phyloP scores from a whole-genome alignment of 2,113 vertebrate genomes.

The Oenanthe oenanthe region DNA sequence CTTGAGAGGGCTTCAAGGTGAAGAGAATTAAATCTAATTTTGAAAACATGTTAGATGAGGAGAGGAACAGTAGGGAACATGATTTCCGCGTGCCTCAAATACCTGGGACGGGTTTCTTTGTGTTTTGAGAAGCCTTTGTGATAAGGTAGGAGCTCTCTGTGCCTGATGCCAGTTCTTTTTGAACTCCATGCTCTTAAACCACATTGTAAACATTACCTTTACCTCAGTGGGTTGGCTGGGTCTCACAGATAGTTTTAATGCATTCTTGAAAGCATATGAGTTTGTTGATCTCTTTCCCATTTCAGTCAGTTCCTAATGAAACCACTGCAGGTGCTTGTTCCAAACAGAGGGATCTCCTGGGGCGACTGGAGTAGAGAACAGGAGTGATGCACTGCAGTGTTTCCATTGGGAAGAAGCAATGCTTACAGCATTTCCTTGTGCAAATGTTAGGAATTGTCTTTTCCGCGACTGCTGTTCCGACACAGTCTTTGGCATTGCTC shows the following conservation, averaged over 20 bases:
- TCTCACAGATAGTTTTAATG: slow-evolving; percentile 14
- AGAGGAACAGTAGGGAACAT: neutral
- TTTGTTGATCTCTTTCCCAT: slow-evolving; percentile 8
- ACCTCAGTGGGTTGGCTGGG: slow-evolving; percentile 26
- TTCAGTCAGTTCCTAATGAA: slow-evolving; percentile 9
- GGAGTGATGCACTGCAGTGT: neutral
- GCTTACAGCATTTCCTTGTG: neutral
- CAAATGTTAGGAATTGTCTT: neutral
- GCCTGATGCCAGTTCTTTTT: neutral
- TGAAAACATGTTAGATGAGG: neutral
- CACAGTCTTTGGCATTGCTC: neutral
- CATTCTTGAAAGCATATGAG: slow-evolving; percentile 47
- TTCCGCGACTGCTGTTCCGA: neutral
- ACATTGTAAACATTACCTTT: neutral
- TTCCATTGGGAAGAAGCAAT: neutral
- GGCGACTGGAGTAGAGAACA: neutral
- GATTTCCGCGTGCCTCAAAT: neutral
- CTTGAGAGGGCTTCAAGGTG: neutral
- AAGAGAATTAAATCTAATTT: neutral
- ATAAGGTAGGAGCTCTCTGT: neutral
- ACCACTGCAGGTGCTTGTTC: slow-evolving; percentile 26
- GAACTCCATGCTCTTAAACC: neutral
- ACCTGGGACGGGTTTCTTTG: neutral
- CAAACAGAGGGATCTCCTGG: neutral
- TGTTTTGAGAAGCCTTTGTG: neutral